Evolutionary conservation across 2,797 vertebrate genomes (phyloP).

Genomic region (Fratercula arctica): DNA sequence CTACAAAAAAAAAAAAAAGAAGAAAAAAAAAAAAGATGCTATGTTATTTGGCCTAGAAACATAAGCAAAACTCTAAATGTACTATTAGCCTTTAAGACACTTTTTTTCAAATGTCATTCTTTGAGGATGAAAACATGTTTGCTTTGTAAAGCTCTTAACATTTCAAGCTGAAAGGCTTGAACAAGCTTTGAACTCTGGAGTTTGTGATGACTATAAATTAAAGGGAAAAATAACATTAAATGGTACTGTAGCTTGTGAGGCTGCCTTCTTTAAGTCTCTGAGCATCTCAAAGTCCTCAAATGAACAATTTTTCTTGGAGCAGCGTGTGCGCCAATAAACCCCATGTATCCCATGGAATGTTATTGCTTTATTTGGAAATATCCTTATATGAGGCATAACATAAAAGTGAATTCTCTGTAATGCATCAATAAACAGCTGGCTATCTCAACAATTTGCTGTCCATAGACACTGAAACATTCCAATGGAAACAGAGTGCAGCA

Average conservation of each 20-base stretch:
- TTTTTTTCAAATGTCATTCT: slow-evolving; percentile 68
- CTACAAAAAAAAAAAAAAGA: not conserved
- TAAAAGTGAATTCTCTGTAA: not conserved
- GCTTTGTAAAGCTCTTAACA: slow-evolving; percentile 71
- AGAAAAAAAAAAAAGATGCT: not conserved
- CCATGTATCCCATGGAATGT: not conserved
- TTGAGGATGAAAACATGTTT: slow-evolving; percentile 67
- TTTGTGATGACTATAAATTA: slow-evolving; percentile 54
- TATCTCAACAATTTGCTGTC: not conserved
- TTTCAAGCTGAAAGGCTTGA: slow-evolving; percentile 66
- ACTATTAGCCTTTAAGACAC: slow-evolving; percentile 54
- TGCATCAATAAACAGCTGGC: not conserved
- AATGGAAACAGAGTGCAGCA: not conserved
- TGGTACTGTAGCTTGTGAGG: not conserved
- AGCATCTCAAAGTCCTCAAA: not conserved
- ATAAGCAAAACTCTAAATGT: slow-evolving; percentile 58
- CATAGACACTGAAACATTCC: not conserved
- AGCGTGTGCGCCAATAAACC: not conserved
- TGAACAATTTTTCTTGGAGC: not conserved
- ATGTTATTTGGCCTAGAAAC: slow-evolving; percentile 46
- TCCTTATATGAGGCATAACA: not conserved
- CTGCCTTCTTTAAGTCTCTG: not conserved
- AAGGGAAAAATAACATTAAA: slow-evolving; percentile 57
- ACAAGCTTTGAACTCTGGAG: slow-evolving; percentile 64
- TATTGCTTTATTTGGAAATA: slow-evolving; percentile 4